These are phyloP conservation scores for Jaculus jaculus DNA, from an alignment of 2,113 vertebrate species.

Conservation along the genomic window DNA sequence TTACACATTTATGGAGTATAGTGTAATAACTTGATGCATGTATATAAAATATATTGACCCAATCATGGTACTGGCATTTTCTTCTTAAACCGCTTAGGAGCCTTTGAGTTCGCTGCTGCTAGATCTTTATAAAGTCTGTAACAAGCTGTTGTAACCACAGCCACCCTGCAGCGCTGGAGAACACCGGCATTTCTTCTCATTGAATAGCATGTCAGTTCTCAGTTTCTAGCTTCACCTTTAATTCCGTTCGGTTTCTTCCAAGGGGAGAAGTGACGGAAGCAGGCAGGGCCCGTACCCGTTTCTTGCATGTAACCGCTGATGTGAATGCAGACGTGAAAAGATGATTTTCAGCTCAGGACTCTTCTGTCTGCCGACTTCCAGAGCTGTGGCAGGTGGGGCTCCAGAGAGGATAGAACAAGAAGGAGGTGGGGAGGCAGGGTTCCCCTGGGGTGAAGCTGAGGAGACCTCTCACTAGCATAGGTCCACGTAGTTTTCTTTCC, in stretches of 20 bases:
- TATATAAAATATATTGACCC: neutral
- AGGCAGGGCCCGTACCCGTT: neutral
- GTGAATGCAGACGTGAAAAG: neutral
- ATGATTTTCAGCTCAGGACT: neutral
- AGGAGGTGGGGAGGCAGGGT: too few relatives aligned
- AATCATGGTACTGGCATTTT: neutral
- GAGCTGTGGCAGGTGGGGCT: neutral
- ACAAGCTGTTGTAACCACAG: neutral
- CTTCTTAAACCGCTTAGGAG: neutral
- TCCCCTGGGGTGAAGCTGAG: too few relatives aligned
- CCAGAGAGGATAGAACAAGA: neutral
- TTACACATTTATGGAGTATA: neutral
- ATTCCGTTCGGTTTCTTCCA: neutral
- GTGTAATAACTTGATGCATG: neutral
- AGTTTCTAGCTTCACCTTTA: neutral
- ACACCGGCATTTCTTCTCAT: neutral
- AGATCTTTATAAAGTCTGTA: neutral
- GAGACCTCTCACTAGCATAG: neutral
- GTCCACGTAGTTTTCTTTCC: neutral
- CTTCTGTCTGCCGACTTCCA: neutral
- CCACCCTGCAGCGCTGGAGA: too few relatives aligned
- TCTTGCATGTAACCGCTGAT: neutral
- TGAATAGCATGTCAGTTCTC: neutral
- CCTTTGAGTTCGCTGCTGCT: neutral
- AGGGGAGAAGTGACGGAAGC: neutral